A percentile compares a stretch with the other conserved stretches of the same genome.
phyloP scores from a whole-genome alignment of 1,140 invertebrate genomes.

The Hydropsyche tenuis region DNA sequence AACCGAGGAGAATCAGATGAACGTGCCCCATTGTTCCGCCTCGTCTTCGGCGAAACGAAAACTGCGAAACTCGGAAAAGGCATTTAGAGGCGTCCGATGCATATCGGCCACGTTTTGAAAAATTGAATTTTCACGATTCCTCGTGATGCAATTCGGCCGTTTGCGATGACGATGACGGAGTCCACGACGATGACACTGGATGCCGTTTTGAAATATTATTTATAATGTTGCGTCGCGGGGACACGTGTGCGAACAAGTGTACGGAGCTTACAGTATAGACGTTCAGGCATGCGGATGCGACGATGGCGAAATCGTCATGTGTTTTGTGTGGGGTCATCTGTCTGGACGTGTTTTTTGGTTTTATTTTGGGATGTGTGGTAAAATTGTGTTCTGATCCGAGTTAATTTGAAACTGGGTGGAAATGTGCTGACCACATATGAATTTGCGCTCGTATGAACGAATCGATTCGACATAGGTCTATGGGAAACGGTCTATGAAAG shows the following conservation, averaged over 20 bases:
- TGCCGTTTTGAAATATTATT: conserved; percentile 16
- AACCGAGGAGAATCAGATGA: conserved; percentile 9
- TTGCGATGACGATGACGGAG: background rate
- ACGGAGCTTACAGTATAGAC: conserved; percentile 13
- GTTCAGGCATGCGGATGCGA: conserved; percentile 31
- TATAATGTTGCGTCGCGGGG: conserved; percentile 11
- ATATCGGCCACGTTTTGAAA: background rate
- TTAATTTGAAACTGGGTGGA: too few relatives aligned
- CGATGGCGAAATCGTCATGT: conserved; percentile 26
- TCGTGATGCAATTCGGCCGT: background rate
- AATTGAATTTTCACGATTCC: conserved; percentile 15
- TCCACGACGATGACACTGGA: background rate
- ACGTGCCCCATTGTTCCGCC: conserved; percentile 34
- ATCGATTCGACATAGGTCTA: background rate
- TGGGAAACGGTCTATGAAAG: background rate
- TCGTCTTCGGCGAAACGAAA: background rate
- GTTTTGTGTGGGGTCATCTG: conserved; percentile 4
- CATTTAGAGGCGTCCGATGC: conserved; percentile 11
- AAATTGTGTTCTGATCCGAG: too few relatives aligned
- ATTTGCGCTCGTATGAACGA: too few relatives aligned
- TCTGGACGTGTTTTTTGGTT: too few relatives aligned
- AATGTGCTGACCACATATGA: too few relatives aligned
- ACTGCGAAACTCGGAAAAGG: conserved; percentile 3
- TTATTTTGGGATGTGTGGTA: too few relatives aligned
- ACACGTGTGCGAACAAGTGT: conserved; percentile 24